Percentiles rank a stretch among this genome's conserved stretches.
These are phyloP conservation scores for Pristionchus entomophagus DNA, from an alignment of 2,888 invertebrate genomes.

Conservation along the genomic window DNA sequence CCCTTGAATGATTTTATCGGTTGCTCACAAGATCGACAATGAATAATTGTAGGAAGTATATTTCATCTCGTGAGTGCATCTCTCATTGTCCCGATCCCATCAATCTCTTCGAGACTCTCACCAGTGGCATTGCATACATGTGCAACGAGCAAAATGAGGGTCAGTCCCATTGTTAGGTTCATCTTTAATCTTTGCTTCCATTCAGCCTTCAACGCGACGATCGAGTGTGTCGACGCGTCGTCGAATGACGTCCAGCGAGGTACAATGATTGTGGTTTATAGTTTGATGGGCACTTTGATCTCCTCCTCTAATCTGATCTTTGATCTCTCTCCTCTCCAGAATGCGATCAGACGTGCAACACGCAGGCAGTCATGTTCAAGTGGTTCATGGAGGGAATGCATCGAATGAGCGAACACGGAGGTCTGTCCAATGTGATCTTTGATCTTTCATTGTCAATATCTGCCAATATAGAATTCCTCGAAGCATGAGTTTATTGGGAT, in stretches of 20 bases:
- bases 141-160: slow-evolving; percentile 35
- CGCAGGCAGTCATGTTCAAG: slow-evolving; percentile 46
- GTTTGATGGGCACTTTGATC: too few species aligned
- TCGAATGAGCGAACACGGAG: slow-evolving; percentile 30
- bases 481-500: too few species aligned
- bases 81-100: neutral
- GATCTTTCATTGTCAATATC: neutral
- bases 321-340: slow-evolving; percentile 44
- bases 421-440: neutral
- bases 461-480: too few species aligned
- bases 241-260: neutral
- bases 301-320: neutral
- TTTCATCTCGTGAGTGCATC: slow-evolving; percentile 8
- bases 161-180: neutral
- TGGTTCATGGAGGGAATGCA: slow-evolving; percentile 41
- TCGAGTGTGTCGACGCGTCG: slow-evolving; percentile 42
- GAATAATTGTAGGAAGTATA: neutral
- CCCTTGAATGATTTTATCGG: neutral
- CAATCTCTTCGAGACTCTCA: slow-evolving; percentile 36
- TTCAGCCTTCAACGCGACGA: slow-evolving; percentile 48
- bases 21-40: neutral
- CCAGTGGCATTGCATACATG: slow-evolving; percentile 41
- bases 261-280: too few species aligned
- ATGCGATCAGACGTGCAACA: slow-evolving; percentile 18
- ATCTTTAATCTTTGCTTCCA: neutral